Evolutionary conservation across 2,888 invertebrate genomes (phyloP).

Genomic region (Caenorhabditis parvicauda): DNA sequence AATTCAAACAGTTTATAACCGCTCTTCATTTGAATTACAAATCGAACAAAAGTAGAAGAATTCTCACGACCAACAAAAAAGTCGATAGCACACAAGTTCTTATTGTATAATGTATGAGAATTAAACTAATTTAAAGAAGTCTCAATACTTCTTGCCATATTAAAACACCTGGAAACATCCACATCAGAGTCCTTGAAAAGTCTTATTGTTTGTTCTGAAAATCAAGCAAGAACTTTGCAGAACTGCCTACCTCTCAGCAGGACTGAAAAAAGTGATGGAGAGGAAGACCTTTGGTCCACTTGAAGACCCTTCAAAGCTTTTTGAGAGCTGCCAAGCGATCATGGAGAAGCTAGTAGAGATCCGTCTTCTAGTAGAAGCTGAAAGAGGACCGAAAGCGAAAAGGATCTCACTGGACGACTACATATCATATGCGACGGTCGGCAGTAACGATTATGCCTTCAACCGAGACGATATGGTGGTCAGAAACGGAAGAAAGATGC

Average conservation of each 20-base stretch:
- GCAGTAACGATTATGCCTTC: constrained; percentile 13
- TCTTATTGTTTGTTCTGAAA: neutral
- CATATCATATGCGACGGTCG: constrained; percentile 19
- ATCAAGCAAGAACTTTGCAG: constrained; percentile 18
- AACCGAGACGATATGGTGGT: constrained; percentile 2
- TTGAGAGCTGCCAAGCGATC: constrained; percentile 25
- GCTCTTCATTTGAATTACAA: no score
- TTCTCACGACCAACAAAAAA: no score
- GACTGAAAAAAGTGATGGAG: constrained; percentile 32
- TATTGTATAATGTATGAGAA: no score
- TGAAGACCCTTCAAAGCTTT: constrained; percentile 18
- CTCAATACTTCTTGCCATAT: no score
- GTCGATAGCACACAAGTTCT: no score
- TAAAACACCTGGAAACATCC: neutral
- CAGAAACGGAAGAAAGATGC: constrained; percentile 16
- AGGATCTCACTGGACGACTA: constrained; percentile 27
- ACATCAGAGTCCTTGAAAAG: neutral
- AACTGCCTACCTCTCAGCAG: constrained; percentile 14
- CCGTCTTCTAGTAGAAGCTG: constrained; percentile 21
- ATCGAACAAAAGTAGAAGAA: no score
- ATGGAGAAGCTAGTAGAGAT: constrained; percentile 36
- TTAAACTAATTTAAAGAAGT: no score
- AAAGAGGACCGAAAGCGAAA: constrained; percentile 10
- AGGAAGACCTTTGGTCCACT: constrained; percentile 8
- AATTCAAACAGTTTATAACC: no score